Percentiles rank a stretch among this genome's conserved stretches.
phyloP scores from a whole-genome alignment of 2,888 invertebrate species.

The Tetragnatha montana region DNA sequence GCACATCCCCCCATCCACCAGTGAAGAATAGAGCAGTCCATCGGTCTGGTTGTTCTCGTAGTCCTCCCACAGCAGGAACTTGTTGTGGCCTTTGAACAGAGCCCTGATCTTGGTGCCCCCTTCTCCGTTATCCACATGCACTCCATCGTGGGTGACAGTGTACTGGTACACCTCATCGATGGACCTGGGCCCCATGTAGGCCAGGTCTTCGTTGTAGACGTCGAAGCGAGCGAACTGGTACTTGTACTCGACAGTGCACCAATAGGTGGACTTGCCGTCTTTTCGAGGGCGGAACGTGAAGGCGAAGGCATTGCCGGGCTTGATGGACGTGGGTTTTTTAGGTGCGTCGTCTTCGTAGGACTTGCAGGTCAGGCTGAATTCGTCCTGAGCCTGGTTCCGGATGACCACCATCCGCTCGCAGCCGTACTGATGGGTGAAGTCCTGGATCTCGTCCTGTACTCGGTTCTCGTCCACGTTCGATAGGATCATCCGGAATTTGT shows the following conservation, averaged over 20 bases:
- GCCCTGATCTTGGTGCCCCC: slow-evolving; percentile 52
- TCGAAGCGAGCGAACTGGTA: slow-evolving; percentile 56
- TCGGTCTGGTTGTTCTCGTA: slow-evolving; percentile 36
- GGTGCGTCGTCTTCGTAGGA: slow-evolving; percentile 37
- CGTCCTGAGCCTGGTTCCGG: slow-evolving; percentile 43
- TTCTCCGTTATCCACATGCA: slow-evolving; percentile 35
- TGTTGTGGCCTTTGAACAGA: slow-evolving; percentile 61
- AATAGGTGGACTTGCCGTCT: slow-evolving; percentile 39
- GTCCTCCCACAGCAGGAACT: slow-evolving; percentile 58
- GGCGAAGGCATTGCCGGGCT: slow-evolving; percentile 39
- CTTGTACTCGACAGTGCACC: slow-evolving; percentile 61
- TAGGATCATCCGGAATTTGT: slow-evolving; percentile 47
- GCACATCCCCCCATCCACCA: slow-evolving; percentile 65
- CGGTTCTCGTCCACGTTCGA: slow-evolving; percentile 39
- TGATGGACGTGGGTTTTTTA: slow-evolving; percentile 1
- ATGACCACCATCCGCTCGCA: slow-evolving; percentile 63
- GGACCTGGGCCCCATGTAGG: slow-evolving; percentile 57
- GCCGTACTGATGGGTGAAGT: slow-evolving; percentile 48
- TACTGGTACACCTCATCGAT: slow-evolving; percentile 55
- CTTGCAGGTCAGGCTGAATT: slow-evolving; percentile 25
- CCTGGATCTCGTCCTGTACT: slow-evolving; percentile 47
- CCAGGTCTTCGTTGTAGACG: slow-evolving; percentile 48
- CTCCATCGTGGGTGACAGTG: slow-evolving; percentile 55
- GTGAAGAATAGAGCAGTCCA: slow-evolving; percentile 38
- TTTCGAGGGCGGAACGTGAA: slow-evolving; percentile 58